Percentiles rank a stretch among this genome's conserved stretches.
phyloP scores from a whole-genome alignment of 2,113 vertebrate species.

The Peromyscus californicus region DNA sequence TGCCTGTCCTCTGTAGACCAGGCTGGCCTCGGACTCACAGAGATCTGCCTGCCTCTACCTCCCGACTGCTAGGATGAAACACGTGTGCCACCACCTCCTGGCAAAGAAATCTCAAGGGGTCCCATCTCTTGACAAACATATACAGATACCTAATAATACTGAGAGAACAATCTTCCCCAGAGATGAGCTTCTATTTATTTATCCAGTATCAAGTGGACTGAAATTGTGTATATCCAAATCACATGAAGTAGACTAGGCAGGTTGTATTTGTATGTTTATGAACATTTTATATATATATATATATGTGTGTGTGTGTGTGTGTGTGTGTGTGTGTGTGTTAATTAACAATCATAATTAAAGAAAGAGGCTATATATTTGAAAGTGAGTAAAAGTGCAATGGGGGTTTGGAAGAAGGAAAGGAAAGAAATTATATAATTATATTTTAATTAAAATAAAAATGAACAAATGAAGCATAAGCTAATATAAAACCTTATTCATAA shows the following conservation, averaged over 20 bases:
- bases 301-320: not conserved
- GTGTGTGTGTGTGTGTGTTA: not conserved
- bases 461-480: slow-evolving; percentile 13
- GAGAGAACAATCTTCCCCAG: not conserved
- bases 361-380: not conserved
- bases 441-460: not conserved
- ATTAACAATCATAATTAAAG: not conserved
- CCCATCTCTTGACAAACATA: not conserved
- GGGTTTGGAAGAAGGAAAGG: not conserved
- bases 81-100: too few species aligned
- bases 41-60: too few species aligned
- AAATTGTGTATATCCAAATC: not conserved
- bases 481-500: not conserved
- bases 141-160: not conserved
- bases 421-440: not conserved
- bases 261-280: not conserved
- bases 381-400: not conserved
- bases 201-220: not conserved
- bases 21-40: too few species aligned
- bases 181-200: not conserved
- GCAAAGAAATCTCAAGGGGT: not conserved
- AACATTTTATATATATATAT: not conserved
- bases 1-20: too few species aligned
- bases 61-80: too few species aligned
- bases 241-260: not conserved